A percentile compares a stretch with the other conserved stretches of the same genome.
These are phyloP conservation scores for Willisornis vidua DNA, from an alignment of 2,113 vertebrate genomes.

Conservation along the genomic window DNA sequence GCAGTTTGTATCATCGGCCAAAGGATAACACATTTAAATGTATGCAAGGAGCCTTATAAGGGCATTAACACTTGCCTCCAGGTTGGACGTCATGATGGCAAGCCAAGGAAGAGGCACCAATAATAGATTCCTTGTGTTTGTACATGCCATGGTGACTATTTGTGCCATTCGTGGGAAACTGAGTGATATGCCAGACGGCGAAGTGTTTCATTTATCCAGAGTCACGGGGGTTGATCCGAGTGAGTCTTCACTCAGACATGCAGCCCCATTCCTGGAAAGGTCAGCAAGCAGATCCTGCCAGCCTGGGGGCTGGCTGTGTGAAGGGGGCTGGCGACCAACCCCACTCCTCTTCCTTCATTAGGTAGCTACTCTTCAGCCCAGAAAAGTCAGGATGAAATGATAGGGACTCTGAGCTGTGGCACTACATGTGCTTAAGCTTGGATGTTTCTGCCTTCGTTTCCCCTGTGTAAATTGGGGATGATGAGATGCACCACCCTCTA, in stretches of 20 bases:
- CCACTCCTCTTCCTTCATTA: rapidly evolving
- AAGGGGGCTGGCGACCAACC: neutral
- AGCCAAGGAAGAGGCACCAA: constrained; percentile 73
- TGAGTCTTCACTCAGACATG: constrained; percentile 17
- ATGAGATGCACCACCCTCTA: rapidly evolving
- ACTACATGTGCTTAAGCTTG: rapidly evolving
- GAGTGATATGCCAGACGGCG: constrained; percentile 73
- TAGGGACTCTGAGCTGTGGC: neutral
- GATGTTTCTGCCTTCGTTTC: neutral
- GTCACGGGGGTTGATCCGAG: constrained; percentile 50
- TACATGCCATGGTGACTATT: constrained; percentile 59
- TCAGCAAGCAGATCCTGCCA: constrained; percentile 38
- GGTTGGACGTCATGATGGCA: constrained; percentile 78
- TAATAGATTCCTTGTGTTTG: constrained; percentile 76
- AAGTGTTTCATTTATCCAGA: constrained; percentile 74
- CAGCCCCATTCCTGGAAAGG: constrained; percentile 10
- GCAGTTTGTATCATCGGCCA: constrained; percentile 76
- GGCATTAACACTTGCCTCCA: constrained; percentile 75
- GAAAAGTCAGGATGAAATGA: neutral
- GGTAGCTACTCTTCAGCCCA: neutral
- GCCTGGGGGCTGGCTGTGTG: neutral
- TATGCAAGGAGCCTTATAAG: constrained; percentile 79
- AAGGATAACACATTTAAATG: constrained; percentile 78
- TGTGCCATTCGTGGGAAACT: constrained; percentile 65
- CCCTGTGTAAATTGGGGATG: rapidly evolving